Base-by-base conservation (phyloP, 2,797 vertebrate species). In the Tinamus major region DNA sequence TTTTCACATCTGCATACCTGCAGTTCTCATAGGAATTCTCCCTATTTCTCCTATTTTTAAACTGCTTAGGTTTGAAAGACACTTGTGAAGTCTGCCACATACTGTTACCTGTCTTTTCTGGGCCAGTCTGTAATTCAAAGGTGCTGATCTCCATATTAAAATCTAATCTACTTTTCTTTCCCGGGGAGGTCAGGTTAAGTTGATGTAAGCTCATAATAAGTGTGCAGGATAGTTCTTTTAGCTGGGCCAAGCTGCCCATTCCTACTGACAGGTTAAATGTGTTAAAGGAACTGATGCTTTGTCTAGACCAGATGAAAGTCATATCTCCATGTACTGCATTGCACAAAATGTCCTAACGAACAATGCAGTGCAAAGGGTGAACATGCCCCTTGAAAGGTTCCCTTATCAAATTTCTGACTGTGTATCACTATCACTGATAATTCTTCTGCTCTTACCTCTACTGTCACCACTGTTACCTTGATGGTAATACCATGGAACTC, bases 291-390 rank as follows among this genome's bases (percentile, higher is more conserved):
- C 29, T 39, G 14, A 20, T 89, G 21, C 61, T 85, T 72, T 77
- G n/a, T 29, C 41, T 55, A 44, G n/a, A 42, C 14, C 29, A 76
- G 55, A 31, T 42, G 79, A 87, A 19, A 78, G 10, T n/a, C 21
- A 9, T 27, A 33, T 33, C 65, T 68, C 10, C 48, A 68, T 56
- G 49, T 44, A 26, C 79, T 51, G 29, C 48, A 48, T 27, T 51
- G 39, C 23, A 86, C 48, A 62, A 61, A 94, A 92, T 35, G 68
- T 23, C 35, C 76, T 79, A 75, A 90, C 51, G 42, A 71, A 94
- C 23, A 80, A 42, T n/a, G 53, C 3, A 56, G 39, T 2, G 19
- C 46, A 72, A 77, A 79, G 85, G 18, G 18, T 31, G 55, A 78
- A 23, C 42, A 3, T 26, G 79, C 19, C 51, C n/a, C 29, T 69